Percentiles rank a stretch among this genome's conserved stretches.
phyloP scores from a whole-genome alignment of 2,888 invertebrate species.

The Drosophila setosimentum region DNA sequence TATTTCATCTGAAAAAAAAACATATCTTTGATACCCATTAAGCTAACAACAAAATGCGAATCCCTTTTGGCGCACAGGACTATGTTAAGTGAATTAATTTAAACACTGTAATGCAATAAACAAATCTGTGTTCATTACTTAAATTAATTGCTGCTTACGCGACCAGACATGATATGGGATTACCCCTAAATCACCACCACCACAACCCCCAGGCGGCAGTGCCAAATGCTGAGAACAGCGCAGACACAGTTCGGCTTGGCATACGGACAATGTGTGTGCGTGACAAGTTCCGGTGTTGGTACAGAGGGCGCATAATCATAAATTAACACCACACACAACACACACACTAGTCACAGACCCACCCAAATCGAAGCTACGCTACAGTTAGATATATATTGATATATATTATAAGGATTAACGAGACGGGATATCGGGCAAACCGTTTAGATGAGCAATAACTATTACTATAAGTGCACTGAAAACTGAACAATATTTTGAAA shows the following conservation, averaged over 20 bases:
- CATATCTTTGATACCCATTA: neutral
- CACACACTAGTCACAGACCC: constrained; percentile 8
- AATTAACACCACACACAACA: constrained; percentile 61
- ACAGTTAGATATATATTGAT: neutral
- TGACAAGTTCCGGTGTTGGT: constrained; percentile 66
- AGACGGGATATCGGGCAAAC: neutral
- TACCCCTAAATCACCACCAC: neutral
- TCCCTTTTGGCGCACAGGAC: neutral
- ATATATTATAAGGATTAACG: neutral
- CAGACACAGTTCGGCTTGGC: constrained; percentile 34
- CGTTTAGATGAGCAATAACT: neutral
- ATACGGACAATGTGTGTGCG: constrained; percentile 47
- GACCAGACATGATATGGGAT: neutral
- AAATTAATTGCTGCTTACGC: constrained; percentile 55
- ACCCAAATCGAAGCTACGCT: neutral
- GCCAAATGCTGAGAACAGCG: neutral
- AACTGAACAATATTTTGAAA: neutral
- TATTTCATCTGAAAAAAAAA: neutral
- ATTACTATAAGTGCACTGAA: neutral
- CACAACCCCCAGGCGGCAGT: neutral
- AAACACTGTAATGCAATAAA: constrained; percentile 55
- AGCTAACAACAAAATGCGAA: neutral
- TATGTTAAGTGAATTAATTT: constrained; percentile 33
- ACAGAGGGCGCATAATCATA: constrained; percentile 64
- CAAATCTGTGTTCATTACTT: constrained; percentile 70